Percentiles rank a stretch among this genome's conserved stretches.
Evolutionary conservation across 2,797 vertebrate species (phyloP).

Genomic region (Dicrostonyx torquatus): DNA sequence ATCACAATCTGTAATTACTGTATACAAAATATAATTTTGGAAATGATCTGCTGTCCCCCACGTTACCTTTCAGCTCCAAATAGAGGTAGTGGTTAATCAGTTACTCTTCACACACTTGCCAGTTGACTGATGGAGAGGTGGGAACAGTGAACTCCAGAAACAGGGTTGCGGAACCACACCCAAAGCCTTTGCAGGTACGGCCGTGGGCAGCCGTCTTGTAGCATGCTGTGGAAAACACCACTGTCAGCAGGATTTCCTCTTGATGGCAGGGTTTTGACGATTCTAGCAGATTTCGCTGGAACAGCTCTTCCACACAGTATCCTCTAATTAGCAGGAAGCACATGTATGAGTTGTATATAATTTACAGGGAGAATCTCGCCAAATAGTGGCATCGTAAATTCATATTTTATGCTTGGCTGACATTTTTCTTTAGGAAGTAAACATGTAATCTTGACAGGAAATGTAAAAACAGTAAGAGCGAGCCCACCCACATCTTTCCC

Average conservation of each 20-base stretch:
- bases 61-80: conserved; percentile 22
- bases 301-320: neutral
- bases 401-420: conserved; percentile 67
- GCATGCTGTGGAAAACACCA: conserved; percentile 41
- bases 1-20: neutral
- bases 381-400: conserved; percentile 50
- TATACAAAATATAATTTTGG: neutral
- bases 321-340: conserved; percentile 70
- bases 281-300: conserved; percentile 46
- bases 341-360: conserved; percentile 32
- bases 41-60: neutral
- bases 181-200: neutral
- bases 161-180: neutral
- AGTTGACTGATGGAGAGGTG: neutral
- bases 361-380: conserved; percentile 44
- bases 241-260: conserved; percentile 13
- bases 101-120: neutral
- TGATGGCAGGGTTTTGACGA: conserved; percentile 63
- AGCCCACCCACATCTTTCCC: conserved; percentile 31
- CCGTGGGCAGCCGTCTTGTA: conserved; percentile 24
- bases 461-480: conserved; percentile 58
- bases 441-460: conserved; percentile 46
- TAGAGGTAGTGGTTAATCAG: neutral
- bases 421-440: conserved; percentile 69
- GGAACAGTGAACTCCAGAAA: neutral